Conservation (phyloP, 2,797 vertebrate species). For the Micrastur ruficollis region DNA sequence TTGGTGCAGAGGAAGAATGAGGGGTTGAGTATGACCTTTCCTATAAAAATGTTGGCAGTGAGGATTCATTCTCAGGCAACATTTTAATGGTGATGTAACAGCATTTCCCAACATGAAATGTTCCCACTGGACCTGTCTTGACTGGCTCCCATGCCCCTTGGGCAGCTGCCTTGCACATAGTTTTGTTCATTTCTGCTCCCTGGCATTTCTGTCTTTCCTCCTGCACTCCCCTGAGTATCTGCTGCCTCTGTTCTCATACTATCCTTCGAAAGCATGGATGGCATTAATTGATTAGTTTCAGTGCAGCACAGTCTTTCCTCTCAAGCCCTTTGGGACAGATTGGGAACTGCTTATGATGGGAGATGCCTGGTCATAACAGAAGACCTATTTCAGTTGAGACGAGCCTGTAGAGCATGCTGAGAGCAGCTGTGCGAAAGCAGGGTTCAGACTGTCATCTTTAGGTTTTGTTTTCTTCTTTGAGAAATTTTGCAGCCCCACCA, state of each 20-base stretch:
- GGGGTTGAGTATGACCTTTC: neutral
- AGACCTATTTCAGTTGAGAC: neutral
- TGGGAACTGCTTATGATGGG: neutral
- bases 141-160: neutral
- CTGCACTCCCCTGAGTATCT: neutral
- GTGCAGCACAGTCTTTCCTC: neutral
- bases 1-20: neutral
- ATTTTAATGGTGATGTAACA: neutral
- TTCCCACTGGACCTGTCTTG: neutral
- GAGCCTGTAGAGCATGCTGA: neutral
- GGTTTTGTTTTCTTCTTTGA: neutral
- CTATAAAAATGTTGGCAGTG: neutral
- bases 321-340: neutral
- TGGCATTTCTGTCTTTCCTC: neutral
- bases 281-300: neutral
- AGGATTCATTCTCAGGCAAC: neutral
- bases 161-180: neutral
- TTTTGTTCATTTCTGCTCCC: neutral
- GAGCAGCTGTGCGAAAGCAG: neutral
- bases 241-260: neutral
- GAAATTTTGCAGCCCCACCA: neutral
- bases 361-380: neutral
- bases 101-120: neutral
- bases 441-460: neutral
- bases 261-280: neutral